These are phyloP conservation scores for Sarcophaga rosellei DNA, from an alignment of 2,888 invertebrate species.

Conservation along the genomic window DNA sequence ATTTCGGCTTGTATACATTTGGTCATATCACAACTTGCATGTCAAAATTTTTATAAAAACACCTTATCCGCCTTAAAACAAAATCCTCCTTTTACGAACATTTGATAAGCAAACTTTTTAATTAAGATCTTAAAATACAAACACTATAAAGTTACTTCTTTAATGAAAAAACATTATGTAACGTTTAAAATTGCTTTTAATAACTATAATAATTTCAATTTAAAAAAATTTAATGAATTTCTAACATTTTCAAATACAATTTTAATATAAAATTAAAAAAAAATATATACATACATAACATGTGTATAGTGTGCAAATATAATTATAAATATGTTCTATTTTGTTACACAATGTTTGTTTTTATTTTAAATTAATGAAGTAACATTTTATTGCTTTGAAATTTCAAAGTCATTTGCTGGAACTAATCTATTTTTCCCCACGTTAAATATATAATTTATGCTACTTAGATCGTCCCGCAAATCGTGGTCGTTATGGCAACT, in stretches of 20 bases:
- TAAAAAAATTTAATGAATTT: too few species aligned
- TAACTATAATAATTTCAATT: too few species aligned
- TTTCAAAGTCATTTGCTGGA: background rate
- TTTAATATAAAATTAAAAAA: too few species aligned
- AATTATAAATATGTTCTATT: background rate
- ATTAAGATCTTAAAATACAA: background rate
- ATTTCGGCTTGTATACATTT: slow-evolving; percentile 17
- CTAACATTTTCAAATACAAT: too few species aligned
- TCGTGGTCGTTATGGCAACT: slow-evolving; percentile 81
- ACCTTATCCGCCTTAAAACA: slow-evolving; percentile 40
- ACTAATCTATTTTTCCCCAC: background rate
- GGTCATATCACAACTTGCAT: slow-evolving; percentile 40
- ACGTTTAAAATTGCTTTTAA: background rate
- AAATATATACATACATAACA: too few species aligned
- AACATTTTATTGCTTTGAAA: background rate
- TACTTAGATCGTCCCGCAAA: slow-evolving; percentile 80
- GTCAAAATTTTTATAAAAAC: slow-evolving; percentile 34
- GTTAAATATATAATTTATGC: background rate
- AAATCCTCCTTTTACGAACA: slow-evolving; percentile 45
- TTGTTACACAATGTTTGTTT: background rate
- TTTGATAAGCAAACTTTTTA: background rate
- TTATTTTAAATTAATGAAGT: background rate
- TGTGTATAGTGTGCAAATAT: too few species aligned
- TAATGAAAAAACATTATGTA: background rate
- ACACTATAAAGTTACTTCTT: background rate